A percentile compares a stretch with the other conserved stretches of the same genome.
These are phyloP conservation scores for Caranx ignobilis DNA, from an alignment of 2,113 vertebrate species.

Conservation along the genomic window DNA sequence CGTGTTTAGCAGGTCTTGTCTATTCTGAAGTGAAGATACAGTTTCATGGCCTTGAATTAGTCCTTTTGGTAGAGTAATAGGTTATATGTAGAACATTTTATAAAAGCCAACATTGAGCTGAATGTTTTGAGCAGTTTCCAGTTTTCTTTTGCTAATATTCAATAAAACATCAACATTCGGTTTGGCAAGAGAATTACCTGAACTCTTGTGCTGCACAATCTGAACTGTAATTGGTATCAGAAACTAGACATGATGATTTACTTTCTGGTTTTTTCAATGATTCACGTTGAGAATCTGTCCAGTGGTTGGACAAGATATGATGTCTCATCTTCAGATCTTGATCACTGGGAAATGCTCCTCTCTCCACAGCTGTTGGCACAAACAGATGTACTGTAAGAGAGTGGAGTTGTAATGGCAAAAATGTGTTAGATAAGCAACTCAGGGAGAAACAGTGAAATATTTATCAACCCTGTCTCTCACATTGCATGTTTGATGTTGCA, in stretches of 20 bases:
- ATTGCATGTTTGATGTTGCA: constrained; percentile 61
- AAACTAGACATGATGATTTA: not conserved
- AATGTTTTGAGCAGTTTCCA: not conserved
- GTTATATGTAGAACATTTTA: no score
- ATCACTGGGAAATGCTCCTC: not conserved
- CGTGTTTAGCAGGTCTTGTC: not conserved
- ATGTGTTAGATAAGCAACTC: constrained; percentile 56
- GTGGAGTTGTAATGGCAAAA: constrained; percentile 40
- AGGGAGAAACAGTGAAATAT: constrained; percentile 63
- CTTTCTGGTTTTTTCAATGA: not conserved
- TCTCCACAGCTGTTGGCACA: constrained; percentile 41
- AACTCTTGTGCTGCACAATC: not conserved
- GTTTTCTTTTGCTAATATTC: no score
- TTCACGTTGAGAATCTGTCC: constrained; percentile 5
- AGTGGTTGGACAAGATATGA: not conserved
- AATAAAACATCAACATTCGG: not conserved
- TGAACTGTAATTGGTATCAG: not conserved
- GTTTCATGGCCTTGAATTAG: no score
- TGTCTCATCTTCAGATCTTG: constrained; percentile 20
- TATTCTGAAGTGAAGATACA: not conserved
- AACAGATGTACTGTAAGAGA: constrained; percentile 37
- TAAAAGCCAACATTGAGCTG: no score
- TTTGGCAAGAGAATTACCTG: not conserved
- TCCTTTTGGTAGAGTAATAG: no score
- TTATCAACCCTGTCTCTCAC: constrained; percentile 52